A percentile compares a stretch with the other conserved stretches of the same genome.
Conservation (phyloP, 2,888 invertebrate species). For the Mactromeris polynyma region DNA sequence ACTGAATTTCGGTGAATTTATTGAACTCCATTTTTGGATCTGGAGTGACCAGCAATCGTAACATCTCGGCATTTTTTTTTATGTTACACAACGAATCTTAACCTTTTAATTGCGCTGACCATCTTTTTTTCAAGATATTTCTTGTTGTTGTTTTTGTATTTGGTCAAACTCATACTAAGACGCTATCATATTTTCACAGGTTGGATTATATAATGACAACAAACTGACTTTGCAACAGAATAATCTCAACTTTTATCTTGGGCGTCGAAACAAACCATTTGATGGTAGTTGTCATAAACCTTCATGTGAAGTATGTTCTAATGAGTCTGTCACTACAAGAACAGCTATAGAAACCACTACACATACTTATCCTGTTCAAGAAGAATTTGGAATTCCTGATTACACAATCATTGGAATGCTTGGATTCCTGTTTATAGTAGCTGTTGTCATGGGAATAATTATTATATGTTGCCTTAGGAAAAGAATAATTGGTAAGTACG, state of each 20-base stretch:
- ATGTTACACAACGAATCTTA: no score
- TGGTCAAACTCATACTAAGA: no score
- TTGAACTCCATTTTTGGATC: no score
- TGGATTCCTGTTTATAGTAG: slow-evolving; percentile 65
- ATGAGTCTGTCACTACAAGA: slow-evolving; percentile 18
- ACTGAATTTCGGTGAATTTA: no score
- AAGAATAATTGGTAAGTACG: slow-evolving; percentile 63
- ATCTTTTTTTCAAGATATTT: no score
- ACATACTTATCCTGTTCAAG: slow-evolving; percentile 26
- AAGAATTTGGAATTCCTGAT: slow-evolving; percentile 62
- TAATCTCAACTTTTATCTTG: slow-evolving; percentile 48
- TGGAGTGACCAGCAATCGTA: no score
- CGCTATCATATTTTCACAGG: slow-evolving; percentile 44
- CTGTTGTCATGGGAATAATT: slow-evolving; percentile 60
- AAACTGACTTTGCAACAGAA: slow-evolving; percentile 29
- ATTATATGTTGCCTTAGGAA: slow-evolving; percentile 66
- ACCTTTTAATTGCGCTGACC: no score
- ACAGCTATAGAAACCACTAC: slow-evolving; percentile 35
- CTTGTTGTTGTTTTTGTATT: no score
- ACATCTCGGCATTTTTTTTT: no score
- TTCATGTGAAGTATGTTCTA: slow-evolving; percentile 58
- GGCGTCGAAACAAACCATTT: slow-evolving; percentile 3
- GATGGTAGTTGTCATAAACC: slow-evolving; percentile 55
- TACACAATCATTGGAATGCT: slow-evolving; percentile 70
- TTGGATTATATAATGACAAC: slow-evolving; percentile 64